Conservation (phyloP, 2,797 vertebrate species). For the Sternotherus odoratus region DNA sequence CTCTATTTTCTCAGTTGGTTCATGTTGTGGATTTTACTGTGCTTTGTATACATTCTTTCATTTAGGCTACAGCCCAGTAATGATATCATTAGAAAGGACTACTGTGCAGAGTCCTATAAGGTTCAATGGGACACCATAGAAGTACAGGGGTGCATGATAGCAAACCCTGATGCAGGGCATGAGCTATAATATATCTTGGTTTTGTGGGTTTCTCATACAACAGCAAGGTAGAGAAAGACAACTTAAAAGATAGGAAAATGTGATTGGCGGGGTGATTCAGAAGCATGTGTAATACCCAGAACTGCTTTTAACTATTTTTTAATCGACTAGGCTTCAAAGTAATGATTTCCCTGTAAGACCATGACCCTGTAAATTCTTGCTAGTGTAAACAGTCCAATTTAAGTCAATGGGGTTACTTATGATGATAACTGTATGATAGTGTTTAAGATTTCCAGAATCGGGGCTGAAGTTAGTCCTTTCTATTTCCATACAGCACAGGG, state of each 20-base stretch:
- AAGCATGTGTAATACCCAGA: fast-evolving
- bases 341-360: neutral
- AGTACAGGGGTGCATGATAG: neutral
- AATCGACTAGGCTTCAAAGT: neutral
- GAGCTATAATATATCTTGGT: neutral
- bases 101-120: neutral
- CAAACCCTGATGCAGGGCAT: neutral
- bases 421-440: neutral
- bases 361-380: neutral
- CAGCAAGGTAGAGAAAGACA: fast-evolving
- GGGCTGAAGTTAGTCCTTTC: neutral
- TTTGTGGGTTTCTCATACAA: neutral
- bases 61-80: neutral
- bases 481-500: neutral
- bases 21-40: constrained; percentile 4
- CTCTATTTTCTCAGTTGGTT: constrained; percentile 30
- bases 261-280: neutral
- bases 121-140: neutral
- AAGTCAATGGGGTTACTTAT: neutral
- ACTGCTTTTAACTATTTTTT: neutral
- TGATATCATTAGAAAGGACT: neutral
- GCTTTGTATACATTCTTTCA: neutral
- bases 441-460: neutral
- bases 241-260: fast-evolving
- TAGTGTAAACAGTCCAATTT: fast-evolving